phyloP scores from a whole-genome alignment of 1,140 invertebrate species.

The Lasioglossum albipes region DNA sequence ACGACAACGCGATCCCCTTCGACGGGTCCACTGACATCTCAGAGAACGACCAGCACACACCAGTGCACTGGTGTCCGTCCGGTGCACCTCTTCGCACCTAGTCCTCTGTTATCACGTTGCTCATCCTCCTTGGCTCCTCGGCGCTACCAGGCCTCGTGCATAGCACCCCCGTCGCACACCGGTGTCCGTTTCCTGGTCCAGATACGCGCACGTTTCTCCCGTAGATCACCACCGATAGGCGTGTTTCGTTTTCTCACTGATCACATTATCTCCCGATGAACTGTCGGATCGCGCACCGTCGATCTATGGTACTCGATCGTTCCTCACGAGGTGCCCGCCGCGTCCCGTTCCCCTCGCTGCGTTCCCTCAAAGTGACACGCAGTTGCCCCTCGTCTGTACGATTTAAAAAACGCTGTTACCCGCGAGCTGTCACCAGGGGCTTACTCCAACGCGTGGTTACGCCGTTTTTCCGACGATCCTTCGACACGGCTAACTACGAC shows the following conservation, averaged over 20 bases:
- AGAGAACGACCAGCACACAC: conserved; percentile 50
- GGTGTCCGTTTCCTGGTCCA: not conserved
- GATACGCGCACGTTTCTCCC: conserved; percentile 19
- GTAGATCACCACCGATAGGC: not conserved
- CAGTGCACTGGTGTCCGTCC: not conserved
- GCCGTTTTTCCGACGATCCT: conserved; percentile 15
- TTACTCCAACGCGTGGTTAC: conserved; percentile 20
- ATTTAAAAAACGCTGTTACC: not conserved
- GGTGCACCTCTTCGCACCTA: conserved; percentile 41
- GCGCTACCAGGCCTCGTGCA: conserved; percentile 59
- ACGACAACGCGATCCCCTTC: conserved; percentile 52
- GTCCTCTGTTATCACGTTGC: conserved; percentile 43
- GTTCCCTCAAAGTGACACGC: conserved; percentile 1
- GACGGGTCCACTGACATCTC: conserved; percentile 71
- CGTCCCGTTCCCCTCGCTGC: not conserved
- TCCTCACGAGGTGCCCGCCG: not conserved
- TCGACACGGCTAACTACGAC: conserved; percentile 52
- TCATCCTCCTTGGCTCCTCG: conserved; percentile 50
- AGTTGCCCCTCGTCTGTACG: not conserved
- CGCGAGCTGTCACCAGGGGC: conserved; percentile 12
- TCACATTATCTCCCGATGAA: conserved; percentile 34
- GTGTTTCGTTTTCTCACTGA: conserved; percentile 15
- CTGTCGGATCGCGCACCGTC: conserved; percentile 3
- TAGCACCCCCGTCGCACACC: conserved; percentile 31
- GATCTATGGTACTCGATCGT: not conserved